These are phyloP conservation scores for Eulemur rubriventer DNA, from an alignment of 2,797 vertebrate species.

Conservation along the genomic window DNA sequence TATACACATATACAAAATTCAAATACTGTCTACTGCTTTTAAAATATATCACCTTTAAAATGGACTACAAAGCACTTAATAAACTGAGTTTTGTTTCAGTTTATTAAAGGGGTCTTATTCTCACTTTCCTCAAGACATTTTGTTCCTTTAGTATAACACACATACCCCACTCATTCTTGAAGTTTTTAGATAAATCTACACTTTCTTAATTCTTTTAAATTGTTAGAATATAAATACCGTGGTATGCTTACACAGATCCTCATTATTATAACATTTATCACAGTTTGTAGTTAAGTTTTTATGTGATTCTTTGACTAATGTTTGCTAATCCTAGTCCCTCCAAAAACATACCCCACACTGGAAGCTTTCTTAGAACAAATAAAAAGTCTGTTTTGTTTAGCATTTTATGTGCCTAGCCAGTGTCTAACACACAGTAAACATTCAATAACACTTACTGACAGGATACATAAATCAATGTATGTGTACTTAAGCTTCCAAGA, in stretches of 20 bases:
- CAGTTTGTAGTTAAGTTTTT: background rate
- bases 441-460: background rate
- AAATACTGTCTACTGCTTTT: background rate
- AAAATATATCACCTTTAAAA: background rate
- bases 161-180: background rate
- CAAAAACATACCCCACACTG: background rate
- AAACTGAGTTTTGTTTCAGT: background rate
- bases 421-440: background rate
- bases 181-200: background rate
- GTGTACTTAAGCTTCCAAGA: background rate
- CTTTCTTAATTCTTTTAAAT: background rate
- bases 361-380: background rate
- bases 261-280: background rate
- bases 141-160: background rate
- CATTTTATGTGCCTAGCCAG: background rate
- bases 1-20: background rate
- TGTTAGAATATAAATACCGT: background rate
- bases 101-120: background rate
- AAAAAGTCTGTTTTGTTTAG: background rate
- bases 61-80: background rate
- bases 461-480: background rate
- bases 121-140: background rate
- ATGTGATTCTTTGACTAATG: background rate
- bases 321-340: background rate
- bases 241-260: background rate